phyloP scores from a whole-genome alignment of 1,140 invertebrate species.

The Chelonus insularis region DNA sequence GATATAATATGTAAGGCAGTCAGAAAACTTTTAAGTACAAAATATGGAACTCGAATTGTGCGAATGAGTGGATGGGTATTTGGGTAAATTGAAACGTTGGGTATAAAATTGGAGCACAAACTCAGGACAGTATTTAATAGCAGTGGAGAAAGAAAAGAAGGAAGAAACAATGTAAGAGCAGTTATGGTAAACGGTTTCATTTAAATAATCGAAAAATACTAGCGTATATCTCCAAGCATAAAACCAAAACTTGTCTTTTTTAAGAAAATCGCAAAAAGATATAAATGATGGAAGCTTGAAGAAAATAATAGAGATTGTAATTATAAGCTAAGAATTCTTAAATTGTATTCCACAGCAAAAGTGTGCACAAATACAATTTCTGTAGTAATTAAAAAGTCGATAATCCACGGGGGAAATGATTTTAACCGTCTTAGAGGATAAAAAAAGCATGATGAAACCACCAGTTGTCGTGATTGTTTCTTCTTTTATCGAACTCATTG shows the following conservation, averaged over 20 bases:
- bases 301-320: too few relatives aligned
- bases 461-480: constrained; percentile 19
- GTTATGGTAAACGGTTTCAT: constrained; percentile 40
- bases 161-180: constrained; percentile 33
- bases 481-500: constrained; percentile 18
- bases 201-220: constrained; percentile 34
- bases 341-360: too few relatives aligned
- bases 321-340: too few relatives aligned
- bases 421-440: not conserved
- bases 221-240: not conserved
- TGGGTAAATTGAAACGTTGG: constrained; percentile 29
- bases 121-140: constrained; percentile 21
- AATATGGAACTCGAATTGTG: constrained; percentile 14
- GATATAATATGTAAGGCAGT: too few relatives aligned
- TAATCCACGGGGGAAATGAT: constrained; percentile 7
- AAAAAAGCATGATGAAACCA: not conserved
- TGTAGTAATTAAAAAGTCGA: constrained; percentile 2
- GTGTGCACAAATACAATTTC: too few relatives aligned
- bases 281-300: too few relatives aligned
- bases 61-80: constrained; percentile 30
- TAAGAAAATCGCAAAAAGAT: too few relatives aligned
- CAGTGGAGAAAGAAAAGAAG: constrained; percentile 22
- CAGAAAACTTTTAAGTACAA: too few relatives aligned
- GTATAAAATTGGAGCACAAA: constrained; percentile 29
- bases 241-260: not conserved